Evolutionary conservation across 2,888 invertebrate species (phyloP), one percentile per base, ranked within the genome.

Genomic region (Epsilonema sp.): DNA sequence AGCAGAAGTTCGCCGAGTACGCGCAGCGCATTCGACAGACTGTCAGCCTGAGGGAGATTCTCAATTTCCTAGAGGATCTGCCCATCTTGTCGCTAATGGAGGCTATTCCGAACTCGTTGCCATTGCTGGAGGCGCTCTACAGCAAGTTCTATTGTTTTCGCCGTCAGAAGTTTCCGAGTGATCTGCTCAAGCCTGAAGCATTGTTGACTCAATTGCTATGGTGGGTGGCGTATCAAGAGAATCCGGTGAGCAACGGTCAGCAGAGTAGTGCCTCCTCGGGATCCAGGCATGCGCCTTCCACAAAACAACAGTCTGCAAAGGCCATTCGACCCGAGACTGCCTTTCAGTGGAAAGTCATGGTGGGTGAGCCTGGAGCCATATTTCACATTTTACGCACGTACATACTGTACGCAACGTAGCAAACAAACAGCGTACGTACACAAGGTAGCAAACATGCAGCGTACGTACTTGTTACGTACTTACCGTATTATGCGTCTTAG

Each of bases 101-200:
- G 20, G 55, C 58, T 11, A 52, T 62, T 38, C 62, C 62, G 23
- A 52, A 55, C 23, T 58, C 57, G 51, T 53, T 61, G n/a, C 52
- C 50, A 5, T 54, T 61, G 24, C 49, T 62, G n/a, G 61, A 62
- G 47, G 56, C 59, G n/a, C 49, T 62, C 31, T 62, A 60, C 44
- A 53, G 57, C 3, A 58, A 59, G 51, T 50, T 61, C 24, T 53
- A 52, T 39, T 5, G 11, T 16, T 55, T 55, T 23, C 54, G 52
- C 4, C 50, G 50, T n/a, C 52, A 51, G 3, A 46, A 52, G 16
- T 58, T 59, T 46, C 60, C 8, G 20, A 39, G 16, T 20, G 13
- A 11, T 20, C 51, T 56, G 21, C 49, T 62, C 16, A 52, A 55
- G 25, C 52, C 56, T 13, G 58, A 61, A 38, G 51, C 54, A 38